A percentile compares a stretch with the other conserved stretches of the same genome.
Evolutionary conservation across 2,113 vertebrate genomes (phyloP).

Genomic region (Nycticebus coucang): DNA sequence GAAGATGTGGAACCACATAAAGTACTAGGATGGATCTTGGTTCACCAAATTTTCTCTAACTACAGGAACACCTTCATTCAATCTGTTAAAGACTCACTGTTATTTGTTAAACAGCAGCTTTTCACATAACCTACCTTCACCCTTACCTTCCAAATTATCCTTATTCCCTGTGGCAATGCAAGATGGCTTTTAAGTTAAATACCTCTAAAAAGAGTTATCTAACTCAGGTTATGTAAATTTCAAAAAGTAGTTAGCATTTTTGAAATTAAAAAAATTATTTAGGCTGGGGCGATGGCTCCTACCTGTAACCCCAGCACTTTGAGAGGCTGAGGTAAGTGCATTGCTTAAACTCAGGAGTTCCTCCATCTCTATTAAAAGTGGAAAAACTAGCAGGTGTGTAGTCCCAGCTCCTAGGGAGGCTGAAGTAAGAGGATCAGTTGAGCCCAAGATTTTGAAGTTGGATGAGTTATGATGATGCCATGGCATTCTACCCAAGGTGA

Average conservation of each 20-base stretch:
- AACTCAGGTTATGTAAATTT: constrained; percentile 43
- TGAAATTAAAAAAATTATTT: background rate
- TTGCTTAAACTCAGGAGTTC: too few species aligned
- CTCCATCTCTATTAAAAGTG: too few species aligned
- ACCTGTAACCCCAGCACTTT: too few species aligned
- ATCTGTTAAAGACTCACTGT: constrained; percentile 53
- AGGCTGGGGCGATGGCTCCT: too few species aligned
- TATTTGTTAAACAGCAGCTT: background rate
- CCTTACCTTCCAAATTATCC: background rate
- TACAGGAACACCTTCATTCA: constrained; percentile 49
- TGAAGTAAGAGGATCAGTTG: too few species aligned
- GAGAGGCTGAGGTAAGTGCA: too few species aligned
- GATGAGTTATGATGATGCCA: too few species aligned
- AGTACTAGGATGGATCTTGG: constrained; percentile 41
- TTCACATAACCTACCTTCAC: background rate
- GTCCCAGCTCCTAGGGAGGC: too few species aligned
- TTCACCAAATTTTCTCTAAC: background rate
- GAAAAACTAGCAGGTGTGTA: too few species aligned
- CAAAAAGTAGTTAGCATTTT: constrained; percentile 29
- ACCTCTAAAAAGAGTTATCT: background rate
- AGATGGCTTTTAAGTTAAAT: constrained; percentile 33
- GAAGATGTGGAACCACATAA: constrained; percentile 67
- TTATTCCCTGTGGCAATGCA: background rate
- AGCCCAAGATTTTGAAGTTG: too few species aligned
- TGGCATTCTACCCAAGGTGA: too few species aligned